Conservation (phyloP, 2,888 invertebrate genomes). For the Antheraea yamamai region DNA sequence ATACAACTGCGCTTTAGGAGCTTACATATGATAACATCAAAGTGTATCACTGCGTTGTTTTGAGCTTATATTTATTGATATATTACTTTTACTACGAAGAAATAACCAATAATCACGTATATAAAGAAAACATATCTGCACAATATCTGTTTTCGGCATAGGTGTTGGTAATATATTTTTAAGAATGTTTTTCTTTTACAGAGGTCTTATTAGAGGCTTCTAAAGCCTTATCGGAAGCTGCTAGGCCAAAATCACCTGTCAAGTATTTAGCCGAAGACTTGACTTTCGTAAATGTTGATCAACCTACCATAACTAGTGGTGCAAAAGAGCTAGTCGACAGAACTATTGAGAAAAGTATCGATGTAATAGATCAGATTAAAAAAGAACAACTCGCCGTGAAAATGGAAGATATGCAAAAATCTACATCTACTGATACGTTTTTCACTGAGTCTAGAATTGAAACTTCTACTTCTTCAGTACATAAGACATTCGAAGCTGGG, state of each 20-base stretch:
- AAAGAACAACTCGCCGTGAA: conserved; percentile 70
- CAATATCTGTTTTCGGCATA: conserved; percentile 16
- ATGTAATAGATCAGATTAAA: conserved; percentile 70
- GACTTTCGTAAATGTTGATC: conserved; percentile 75
- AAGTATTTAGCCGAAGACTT: conserved; percentile 75
- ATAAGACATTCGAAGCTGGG: conserved; percentile 62
- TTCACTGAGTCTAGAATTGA: conserved; percentile 69
- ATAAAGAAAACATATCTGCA: conserved; percentile 22
- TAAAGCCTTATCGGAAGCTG: conserved; percentile 61
- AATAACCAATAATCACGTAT: neutral
- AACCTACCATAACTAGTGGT: conserved; percentile 79
- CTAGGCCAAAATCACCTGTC: conserved; percentile 74
- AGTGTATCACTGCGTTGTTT: conserved; percentile 1
- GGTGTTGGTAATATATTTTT: neutral
- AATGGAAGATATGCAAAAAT: conserved; percentile 70
- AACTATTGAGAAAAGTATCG: conserved; percentile 71
- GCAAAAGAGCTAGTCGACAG: conserved; percentile 81
- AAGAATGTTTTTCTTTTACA: conserved; percentile 55
- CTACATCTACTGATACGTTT: conserved; percentile 65
- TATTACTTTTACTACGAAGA: neutral
- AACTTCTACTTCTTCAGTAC: conserved; percentile 70
- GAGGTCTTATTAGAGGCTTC: conserved; percentile 67
- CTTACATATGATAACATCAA: conserved; percentile 25
- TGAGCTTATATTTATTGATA: neutral
- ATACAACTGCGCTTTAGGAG: conserved; percentile 33